Percentiles rank a stretch among this genome's conserved stretches.
Conservation (phyloP, 2,888 invertebrate species). For the Monochamus alternatus region DNA sequence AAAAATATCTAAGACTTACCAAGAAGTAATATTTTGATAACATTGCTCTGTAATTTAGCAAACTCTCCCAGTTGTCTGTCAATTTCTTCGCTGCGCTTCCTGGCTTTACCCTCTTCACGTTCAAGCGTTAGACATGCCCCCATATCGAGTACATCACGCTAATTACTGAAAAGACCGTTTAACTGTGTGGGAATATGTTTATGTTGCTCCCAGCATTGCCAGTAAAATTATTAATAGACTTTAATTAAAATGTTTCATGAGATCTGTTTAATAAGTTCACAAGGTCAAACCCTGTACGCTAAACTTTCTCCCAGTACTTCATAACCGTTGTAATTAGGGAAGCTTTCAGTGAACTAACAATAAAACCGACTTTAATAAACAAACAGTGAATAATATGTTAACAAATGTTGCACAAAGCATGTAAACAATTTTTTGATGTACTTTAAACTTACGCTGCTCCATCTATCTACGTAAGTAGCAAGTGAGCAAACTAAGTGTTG, state of each 20-base stretch:
- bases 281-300: slow-evolving; percentile 40
- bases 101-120: slow-evolving; percentile 75
- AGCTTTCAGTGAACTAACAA: slow-evolving; percentile 5
- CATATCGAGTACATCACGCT: slow-evolving; percentile 71
- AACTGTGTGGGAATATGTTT: slow-evolving; percentile 26
- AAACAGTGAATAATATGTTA: slow-evolving; percentile 21
- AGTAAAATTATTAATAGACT: slow-evolving; percentile 35
- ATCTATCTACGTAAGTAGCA: slow-evolving; percentile 2
- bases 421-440: slow-evolving; percentile 23
- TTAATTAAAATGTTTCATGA: slow-evolving; percentile 41
- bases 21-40: slow-evolving; percentile 77
- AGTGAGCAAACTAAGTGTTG: background rate
- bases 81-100: slow-evolving; percentile 76
- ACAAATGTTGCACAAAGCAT: slow-evolving; percentile 26
- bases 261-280: slow-evolving; percentile 41
- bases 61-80: slow-evolving; percentile 75
- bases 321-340: slow-evolving; percentile 13
- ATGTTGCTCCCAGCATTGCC: slow-evolving; percentile 28
- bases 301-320: slow-evolving; percentile 29
- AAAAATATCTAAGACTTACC: slow-evolving; percentile 66
- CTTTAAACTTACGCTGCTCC: slow-evolving; percentile 28
- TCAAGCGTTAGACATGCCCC: slow-evolving; percentile 78
- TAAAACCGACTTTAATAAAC: slow-evolving; percentile 22
- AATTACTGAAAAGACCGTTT: slow-evolving; percentile 26
- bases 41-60: slow-evolving; percentile 75